Percentiles rank a stretch among this genome's conserved stretches.
Evolutionary conservation across 2,113 vertebrate genomes (phyloP).

Genomic region (Elanoides forficatus): DNA sequence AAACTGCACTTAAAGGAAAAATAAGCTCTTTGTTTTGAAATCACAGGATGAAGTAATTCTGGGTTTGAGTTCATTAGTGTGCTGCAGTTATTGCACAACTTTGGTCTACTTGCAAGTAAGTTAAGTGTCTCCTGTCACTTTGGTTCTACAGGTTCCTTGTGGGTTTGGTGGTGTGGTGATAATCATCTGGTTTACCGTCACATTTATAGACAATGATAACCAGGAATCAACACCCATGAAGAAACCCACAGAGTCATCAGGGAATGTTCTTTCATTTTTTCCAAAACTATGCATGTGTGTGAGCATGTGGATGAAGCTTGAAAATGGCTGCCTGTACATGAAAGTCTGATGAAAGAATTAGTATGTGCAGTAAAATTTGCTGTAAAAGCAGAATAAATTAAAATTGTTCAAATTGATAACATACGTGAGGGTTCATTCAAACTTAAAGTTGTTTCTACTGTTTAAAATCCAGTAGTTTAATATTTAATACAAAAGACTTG

Average conservation of each 20-base stretch:
- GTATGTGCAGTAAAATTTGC: neutral
- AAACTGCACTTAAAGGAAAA: neutral
- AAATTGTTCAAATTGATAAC: neutral
- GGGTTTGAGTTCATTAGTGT: conserved; percentile 13
- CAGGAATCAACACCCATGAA: conserved; percentile 1
- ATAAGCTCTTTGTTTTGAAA: conserved; percentile 50
- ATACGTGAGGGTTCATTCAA: neutral
- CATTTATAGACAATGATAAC: conserved; percentile 32
- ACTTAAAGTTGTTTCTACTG: neutral
- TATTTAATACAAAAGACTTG: neutral
- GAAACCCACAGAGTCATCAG: conserved; percentile 24
- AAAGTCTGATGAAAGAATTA: neutral
- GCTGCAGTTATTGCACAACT: conserved; percentile 34
- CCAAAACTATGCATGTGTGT: neutral
- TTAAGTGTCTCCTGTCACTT: neutral
- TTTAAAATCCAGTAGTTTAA: neutral
- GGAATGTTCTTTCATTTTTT: conserved; percentile 2
- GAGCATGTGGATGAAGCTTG: neutral
- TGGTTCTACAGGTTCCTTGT: conserved; percentile 5
- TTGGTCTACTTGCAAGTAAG: conserved; percentile 12
- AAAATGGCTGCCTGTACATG: neutral
- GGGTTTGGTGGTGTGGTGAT: conserved; percentile 43
- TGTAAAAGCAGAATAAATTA: neutral
- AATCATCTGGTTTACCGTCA: conserved; percentile 6
- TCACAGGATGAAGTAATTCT: conserved; percentile 44